phyloP scores from a whole-genome alignment of 2,113 vertebrate species.

The Pontoporia blainvillei region DNA sequence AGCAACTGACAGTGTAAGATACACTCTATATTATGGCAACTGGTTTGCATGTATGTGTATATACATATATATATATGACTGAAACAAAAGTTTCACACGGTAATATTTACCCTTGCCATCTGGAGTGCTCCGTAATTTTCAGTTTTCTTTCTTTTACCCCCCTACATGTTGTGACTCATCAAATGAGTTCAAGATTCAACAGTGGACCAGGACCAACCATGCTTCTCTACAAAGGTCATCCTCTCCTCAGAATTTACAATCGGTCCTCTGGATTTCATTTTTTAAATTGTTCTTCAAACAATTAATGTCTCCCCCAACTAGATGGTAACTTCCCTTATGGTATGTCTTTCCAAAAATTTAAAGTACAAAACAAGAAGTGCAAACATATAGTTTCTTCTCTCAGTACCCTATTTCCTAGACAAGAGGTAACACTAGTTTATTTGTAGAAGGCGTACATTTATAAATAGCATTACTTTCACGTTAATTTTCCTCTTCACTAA shows the following conservation, averaged over 20 bases:
- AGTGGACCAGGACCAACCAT: not conserved
- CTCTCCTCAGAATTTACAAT: not conserved
- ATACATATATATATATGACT: not conserved
- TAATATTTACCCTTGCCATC: not conserved
- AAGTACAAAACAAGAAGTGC: not conserved
- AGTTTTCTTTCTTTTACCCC: not conserved
- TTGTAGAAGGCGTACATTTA: not conserved
- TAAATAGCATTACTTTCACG: not conserved
- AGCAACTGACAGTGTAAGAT: not conserved
- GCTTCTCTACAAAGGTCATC: not conserved
- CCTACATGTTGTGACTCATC: not conserved
- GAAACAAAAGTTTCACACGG: not conserved
- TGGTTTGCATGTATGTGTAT: not conserved
- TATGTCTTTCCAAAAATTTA: not conserved
- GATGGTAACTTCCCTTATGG: not conserved
- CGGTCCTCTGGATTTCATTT: not conserved
- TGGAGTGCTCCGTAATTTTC: not conserved
- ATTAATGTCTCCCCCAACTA: not conserved
- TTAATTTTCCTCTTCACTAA: not conserved
- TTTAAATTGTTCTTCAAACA: slow-evolving; percentile 12
- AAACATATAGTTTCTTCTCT: not conserved
- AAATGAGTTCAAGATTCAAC: not conserved
- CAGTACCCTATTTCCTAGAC: not conserved
- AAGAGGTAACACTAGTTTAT: not conserved
- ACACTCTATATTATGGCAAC: not conserved